Evolutionary conservation across 2,888 invertebrate genomes (phyloP), one percentile per base, ranked within the genome.

Genomic region (Aradus depressus): DNA sequence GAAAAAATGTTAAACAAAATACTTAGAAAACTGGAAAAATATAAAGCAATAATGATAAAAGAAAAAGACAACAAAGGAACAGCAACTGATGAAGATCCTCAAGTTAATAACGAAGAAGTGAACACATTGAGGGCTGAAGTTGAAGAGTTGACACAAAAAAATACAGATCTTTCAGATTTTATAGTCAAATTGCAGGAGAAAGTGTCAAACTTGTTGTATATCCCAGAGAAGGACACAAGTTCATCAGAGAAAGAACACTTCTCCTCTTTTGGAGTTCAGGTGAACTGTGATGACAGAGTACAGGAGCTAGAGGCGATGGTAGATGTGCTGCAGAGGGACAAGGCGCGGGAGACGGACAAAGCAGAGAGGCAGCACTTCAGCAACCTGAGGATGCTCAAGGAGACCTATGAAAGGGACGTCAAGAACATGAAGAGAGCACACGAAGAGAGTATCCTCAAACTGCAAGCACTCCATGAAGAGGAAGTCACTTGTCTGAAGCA

Each of bases 151-250:
- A 35, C 14, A 23, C 16, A 8, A n/a, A 34, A 34, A 22, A 45
- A 45, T 25, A 22, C 1, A 8, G 14, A 12, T 22, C 37, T 45
- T 16, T 26, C 45, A 23, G 6, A 14, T 23, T 8, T 19, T 19
- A 37, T 37, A n/a, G n/a, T 10, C 12, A 10, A 25, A 10, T 5
- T 45, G 8, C 22, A 45, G 37, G 45, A 45, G 21, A 3, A 26
- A 2, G 22, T 45, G 18, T 16, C 26, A 14, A 45, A 22, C n/a
- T 14, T 45, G 8, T 14, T 45, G 12, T 35, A 45, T 16, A 5
- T 45, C 18, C 45, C 45, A 1, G 18, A 45, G 37, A 45, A 45
- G 37, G 45, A 45, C 3, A 23, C 2, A 10, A n/a, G 23, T 5
- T 8, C 22, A 4, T 8, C 21, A 5, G 34, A 45, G n/a, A 45